Evolutionary conservation across 2,888 invertebrate genomes (phyloP), one percentile per base, ranked within the genome.

Genomic region (Aleiodes testaceus): DNA sequence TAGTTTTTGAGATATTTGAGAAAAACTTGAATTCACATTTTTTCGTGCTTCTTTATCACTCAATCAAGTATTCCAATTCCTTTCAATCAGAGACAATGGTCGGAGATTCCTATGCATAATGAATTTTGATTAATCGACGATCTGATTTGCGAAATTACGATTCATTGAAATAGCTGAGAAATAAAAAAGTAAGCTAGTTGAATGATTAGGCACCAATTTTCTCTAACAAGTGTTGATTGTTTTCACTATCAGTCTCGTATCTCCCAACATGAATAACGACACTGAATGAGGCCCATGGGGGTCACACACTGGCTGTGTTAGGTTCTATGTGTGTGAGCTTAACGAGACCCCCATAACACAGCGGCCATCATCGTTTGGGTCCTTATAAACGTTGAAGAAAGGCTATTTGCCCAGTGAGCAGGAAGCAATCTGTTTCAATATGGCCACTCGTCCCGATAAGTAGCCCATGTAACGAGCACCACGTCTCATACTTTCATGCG

Each of bases 391-490:
- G 53, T 30, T 53, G 22, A 26, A 26, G 53, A 44, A 66, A 75
- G 72, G 66, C 70, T 67, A 77, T 78, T 77, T 74, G 77, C 72
- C 70, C 78, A 69, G 76, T 82, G 81, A 84, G 80, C 79, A 84
- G 84, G 85, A 85, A 84, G 81, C 80, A 84, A 85, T 85, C 84
- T 82, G 81, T 83, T 81, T 84, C 81, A 83, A 83, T 83, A 77
- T 78, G 80, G 74, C 75, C 75, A 75, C 78, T 80, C 76, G 75
- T 53, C 47, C 64, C 64, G 70, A 77, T 78, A 78, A 79, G 76
- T 77, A 78, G 69, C 55, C 70, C 59, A 68, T 36, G 65, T 72
- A 73, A 75, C 68, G 61, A 68, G 61, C 22, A 22, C 22, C 52
- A 9, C 53, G 26, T 53, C 53, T 53, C 26, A 52, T 52, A 7